A percentile compares a stretch with the other conserved stretches of the same genome.
Conservation (phyloP, 2,113 vertebrate species). For the Accipiter virgatus region DNA sequence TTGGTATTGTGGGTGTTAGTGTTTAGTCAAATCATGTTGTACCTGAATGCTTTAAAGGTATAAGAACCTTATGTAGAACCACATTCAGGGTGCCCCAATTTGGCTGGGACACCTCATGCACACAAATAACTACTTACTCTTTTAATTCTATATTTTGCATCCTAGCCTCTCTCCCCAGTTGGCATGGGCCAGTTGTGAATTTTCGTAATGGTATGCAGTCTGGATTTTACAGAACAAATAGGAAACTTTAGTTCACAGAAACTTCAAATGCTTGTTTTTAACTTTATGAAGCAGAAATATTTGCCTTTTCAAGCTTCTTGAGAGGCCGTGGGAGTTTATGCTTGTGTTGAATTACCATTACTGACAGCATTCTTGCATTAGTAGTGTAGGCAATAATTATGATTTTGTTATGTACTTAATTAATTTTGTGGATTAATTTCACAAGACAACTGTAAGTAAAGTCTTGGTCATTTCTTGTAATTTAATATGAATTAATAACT, state of each 20-base stretch:
- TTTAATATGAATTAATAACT: background rate
- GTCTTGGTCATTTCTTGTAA: background rate
- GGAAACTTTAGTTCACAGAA: background rate
- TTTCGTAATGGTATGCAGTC: background rate
- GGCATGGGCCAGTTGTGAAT: background rate
- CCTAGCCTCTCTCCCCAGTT: background rate
- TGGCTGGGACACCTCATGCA: background rate
- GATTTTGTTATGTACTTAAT: too few relatives aligned
- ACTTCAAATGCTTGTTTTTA: background rate
- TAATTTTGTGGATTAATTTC: background rate
- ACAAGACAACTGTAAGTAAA: background rate
- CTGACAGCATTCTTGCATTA: background rate
- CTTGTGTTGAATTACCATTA: background rate
- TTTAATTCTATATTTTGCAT: background rate
- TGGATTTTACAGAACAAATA: background rate
- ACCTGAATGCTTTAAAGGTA: background rate
- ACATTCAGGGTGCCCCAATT: background rate
- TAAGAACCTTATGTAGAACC: background rate
- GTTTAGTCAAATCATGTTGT: background rate
- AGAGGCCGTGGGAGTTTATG: background rate
- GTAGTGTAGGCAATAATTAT: background rate
- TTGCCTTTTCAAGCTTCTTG: background rate
- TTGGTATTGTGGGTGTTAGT: too few relatives aligned
- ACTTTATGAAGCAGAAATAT: background rate
- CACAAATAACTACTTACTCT: background rate